These are phyloP conservation scores for Pseudolaguvia tuberculata DNA, from an alignment of 2,113 vertebrate species.

Conservation along the genomic window DNA sequence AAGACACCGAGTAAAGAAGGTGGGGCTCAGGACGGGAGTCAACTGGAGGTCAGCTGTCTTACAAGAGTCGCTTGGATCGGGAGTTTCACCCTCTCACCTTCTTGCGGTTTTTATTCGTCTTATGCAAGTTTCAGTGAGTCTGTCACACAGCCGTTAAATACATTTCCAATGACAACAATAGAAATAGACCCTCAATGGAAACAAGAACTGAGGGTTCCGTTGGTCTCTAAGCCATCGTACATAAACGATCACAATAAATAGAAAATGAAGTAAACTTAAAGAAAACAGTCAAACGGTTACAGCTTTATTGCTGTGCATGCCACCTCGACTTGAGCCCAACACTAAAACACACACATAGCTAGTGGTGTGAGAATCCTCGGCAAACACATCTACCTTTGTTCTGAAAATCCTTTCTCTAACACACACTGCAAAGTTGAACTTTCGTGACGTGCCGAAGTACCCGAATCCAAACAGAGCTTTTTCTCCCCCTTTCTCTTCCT, in stretches of 20 bases:
- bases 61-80: constrained; percentile 31
- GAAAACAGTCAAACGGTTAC: constrained; percentile 40
- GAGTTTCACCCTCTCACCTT: constrained; percentile 38
- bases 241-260: not conserved
- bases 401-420: constrained; percentile 52
- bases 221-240: constrained; percentile 12
- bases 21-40: constrained; percentile 40
- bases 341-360: constrained; percentile 48
- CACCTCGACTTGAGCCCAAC: constrained; percentile 41
- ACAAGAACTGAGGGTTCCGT: not conserved
- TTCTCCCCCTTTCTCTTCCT: constrained; percentile 8
- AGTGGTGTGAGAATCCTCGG: constrained; percentile 48
- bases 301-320: constrained; percentile 41
- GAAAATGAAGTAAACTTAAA: constrained; percentile 31
- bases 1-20: constrained; percentile 40
- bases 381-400: constrained; percentile 54
- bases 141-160: not conserved
- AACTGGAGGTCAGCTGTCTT: constrained; percentile 49
- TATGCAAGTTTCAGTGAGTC: constrained; percentile 17
- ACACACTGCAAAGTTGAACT: constrained; percentile 48
- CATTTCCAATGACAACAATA: not conserved
- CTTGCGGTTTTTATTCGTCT: constrained; percentile 26
- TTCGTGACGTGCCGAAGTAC: constrained; percentile 34
- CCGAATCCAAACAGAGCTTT: constrained; percentile 47
- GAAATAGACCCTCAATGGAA: not conserved